A percentile compares a stretch with the other conserved stretches of the same genome.
Conservation (phyloP, 2,797 vertebrate species). For the Cygnus olor region DNA sequence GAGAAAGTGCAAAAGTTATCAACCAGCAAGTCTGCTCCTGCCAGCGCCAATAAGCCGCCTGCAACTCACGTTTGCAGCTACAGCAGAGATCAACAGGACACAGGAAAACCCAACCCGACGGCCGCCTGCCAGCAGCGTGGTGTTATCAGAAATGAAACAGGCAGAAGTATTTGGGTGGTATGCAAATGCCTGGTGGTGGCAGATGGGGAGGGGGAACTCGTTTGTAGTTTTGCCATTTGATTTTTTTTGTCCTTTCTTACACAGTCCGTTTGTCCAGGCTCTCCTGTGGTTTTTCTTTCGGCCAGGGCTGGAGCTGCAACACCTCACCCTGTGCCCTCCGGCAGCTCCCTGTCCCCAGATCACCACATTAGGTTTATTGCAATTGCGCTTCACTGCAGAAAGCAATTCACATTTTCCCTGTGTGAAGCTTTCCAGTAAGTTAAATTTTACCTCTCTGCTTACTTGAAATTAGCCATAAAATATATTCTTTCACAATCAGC, state of each 20-base stretch:
- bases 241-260: neutral
- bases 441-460: conserved; percentile 56
- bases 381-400: neutral
- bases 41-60: neutral
- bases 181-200: neutral
- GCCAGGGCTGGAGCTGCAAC: neutral
- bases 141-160: neutral
- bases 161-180: neutral
- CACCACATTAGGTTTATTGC: neutral
- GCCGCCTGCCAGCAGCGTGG: neutral
- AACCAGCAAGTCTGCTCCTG: neutral
- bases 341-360: neutral
- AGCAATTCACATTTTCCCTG: neutral
- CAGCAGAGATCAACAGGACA: neutral
- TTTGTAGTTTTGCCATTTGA: neutral
- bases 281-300: neutral
- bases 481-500: neutral
- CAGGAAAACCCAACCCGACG: neutral
- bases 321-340: neutral
- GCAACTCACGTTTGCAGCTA: rapidly evolving
- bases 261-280: rapidly evolving
- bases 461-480: conserved; percentile 51
- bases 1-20: neutral
- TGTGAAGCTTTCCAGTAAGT: conserved; percentile 21
- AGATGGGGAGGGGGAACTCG: neutral